Conservation (phyloP, 1,140 invertebrate genomes). For the Drosophila bocki region DNA sequence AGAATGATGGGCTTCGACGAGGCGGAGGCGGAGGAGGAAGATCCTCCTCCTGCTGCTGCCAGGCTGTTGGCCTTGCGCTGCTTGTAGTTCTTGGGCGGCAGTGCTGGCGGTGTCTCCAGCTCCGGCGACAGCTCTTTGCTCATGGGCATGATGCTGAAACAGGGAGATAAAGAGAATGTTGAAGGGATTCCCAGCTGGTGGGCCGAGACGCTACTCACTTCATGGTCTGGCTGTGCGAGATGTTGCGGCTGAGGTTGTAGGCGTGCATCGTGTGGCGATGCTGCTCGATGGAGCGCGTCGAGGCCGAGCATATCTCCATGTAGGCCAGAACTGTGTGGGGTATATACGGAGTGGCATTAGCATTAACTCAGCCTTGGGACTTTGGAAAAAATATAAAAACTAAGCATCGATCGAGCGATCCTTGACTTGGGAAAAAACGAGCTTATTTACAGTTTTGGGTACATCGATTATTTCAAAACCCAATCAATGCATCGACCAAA, state of each 20-base stretch:
- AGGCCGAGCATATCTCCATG: constrained; percentile 96
- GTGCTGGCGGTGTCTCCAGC: constrained; percentile 89
- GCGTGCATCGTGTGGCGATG: constrained; percentile 91
- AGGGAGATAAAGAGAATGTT: neutral
- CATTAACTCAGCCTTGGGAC: neutral
- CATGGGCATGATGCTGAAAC: constrained; percentile 63
- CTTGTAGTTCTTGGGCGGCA: constrained; percentile 90
- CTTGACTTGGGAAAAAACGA: constrained; percentile 4
- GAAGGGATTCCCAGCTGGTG: neutral
- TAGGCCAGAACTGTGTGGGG: constrained; percentile 94
- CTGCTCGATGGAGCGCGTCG: constrained; percentile 86
- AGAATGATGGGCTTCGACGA: constrained; percentile 69
- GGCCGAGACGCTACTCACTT: constrained; percentile 59
- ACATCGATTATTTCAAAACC: no score
- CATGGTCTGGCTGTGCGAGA: constrained; percentile 84
- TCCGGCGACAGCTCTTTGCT: constrained; percentile 77
- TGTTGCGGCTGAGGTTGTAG: constrained; percentile 88
- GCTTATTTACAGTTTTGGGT: no score
- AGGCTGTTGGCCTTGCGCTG: constrained; percentile 58
- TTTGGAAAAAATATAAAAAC: neutral
- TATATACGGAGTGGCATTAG: neutral
- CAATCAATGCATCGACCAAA: no score
- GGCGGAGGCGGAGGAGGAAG: constrained; percentile 47
- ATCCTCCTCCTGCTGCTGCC: neutral
- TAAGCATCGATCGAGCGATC: constrained; percentile 39